Evolutionary conservation across 2,888 invertebrate species (phyloP).

Genomic region (Diplazon laetatorius): DNA sequence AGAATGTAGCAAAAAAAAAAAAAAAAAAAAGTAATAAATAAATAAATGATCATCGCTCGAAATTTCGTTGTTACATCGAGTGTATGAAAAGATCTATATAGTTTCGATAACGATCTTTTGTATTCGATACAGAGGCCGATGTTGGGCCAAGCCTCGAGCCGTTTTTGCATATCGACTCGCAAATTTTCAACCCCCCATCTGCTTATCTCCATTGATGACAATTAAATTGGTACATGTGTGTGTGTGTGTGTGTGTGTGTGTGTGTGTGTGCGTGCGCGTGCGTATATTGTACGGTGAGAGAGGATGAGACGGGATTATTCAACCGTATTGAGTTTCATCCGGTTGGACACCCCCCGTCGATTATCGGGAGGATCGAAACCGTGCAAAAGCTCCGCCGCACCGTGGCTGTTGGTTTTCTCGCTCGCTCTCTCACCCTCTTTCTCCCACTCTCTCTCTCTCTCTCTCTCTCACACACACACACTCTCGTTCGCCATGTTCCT

Average conservation of each 20-base stretch:
- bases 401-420: conserved; percentile 2
- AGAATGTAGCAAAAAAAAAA: neutral
- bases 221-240: conserved; percentile 53
- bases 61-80: neutral
- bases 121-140: conserved; percentile 13
- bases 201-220: conserved; percentile 60
- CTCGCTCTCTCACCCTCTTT: conserved; percentile 9
- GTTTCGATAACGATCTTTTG: conserved; percentile 16
- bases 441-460: conserved; percentile 21
- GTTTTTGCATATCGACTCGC: conserved; percentile 31
- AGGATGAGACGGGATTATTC: conserved; percentile 33
- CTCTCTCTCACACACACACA: conserved; percentile 6
- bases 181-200: conserved; percentile 59
- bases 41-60: neutral
- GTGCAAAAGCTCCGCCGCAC: conserved; percentile 45
- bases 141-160: conserved; percentile 47
- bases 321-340: conserved; percentile 63
- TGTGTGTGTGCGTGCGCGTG: neutral
- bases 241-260: no score
- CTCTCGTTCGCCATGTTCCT: conserved; percentile 18
- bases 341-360: conserved; percentile 63
- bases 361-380: conserved; percentile 56
- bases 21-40: neutral
- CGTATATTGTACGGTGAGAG: neutral
- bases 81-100: conserved; percentile 42